phyloP scores from a whole-genome alignment of 2,113 vertebrate species.

The Nothocercus julius region DNA sequence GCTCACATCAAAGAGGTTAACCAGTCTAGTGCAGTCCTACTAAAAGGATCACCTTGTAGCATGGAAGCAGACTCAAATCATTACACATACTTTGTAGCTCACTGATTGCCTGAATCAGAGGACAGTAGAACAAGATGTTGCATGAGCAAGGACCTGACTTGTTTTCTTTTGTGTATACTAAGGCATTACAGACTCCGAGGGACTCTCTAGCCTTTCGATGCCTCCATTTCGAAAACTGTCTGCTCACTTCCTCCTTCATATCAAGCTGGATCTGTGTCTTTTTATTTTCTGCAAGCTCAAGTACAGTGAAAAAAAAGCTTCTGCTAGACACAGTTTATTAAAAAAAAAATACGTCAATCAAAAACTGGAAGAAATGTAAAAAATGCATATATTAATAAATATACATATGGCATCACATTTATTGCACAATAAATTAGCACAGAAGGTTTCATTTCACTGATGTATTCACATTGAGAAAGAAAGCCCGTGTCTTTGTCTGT shows the following conservation, averaged over 20 bases:
- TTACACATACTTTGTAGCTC: slow-evolving; percentile 84
- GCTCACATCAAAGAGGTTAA: slow-evolving; percentile 88
- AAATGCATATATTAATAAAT: slow-evolving; percentile 80
- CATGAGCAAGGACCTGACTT: slow-evolving; percentile 90
- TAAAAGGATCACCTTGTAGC: slow-evolving; percentile 86
- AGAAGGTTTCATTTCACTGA: slow-evolving; percentile 86
- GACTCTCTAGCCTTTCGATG: slow-evolving; percentile 78
- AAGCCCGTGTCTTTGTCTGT: slow-evolving; percentile 80
- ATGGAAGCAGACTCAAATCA: slow-evolving; percentile 83
- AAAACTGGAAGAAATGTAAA: slow-evolving; percentile 84
- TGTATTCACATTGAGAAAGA: slow-evolving; percentile 83
- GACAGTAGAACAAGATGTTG: slow-evolving; percentile 88
- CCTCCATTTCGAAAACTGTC: slow-evolving; percentile 79
- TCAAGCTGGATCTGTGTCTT: slow-evolving; percentile 79
- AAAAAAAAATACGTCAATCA: slow-evolving; percentile 78
- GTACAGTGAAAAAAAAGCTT: slow-evolving; percentile 82
- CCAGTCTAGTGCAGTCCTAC: slow-evolving; percentile 91
- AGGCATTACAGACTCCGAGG: slow-evolving; percentile 80
- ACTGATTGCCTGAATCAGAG: slow-evolving; percentile 82
- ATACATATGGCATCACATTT: slow-evolving; percentile 86
- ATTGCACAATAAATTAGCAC: slow-evolving; percentile 89
- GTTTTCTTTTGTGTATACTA: slow-evolving; percentile 80
- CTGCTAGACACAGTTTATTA: slow-evolving; percentile 78
- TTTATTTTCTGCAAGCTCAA: slow-evolving; percentile 82
- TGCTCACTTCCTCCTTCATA: slow-evolving; percentile 81